Base-by-base conservation (phyloP, 2,113 vertebrate species). In the Calidris pugnax region DNA sequence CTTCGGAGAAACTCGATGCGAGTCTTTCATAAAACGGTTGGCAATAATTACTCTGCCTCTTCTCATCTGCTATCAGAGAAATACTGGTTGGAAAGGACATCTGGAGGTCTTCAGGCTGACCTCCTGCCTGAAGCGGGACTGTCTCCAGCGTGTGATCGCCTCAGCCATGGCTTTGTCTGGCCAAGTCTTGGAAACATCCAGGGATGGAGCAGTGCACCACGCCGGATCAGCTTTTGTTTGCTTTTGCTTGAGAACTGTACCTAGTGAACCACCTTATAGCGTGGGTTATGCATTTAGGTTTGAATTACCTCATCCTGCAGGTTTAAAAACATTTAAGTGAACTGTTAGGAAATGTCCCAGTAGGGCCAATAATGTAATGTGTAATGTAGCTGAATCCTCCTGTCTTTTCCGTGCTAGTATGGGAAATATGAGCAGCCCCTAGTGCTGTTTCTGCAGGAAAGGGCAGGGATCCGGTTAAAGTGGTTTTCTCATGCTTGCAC, bases 241-340 rank as follows among this genome's bases (percentile, higher is more conserved):
- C 80, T 75, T 87, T 95, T 77, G 22, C 72, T 86, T 83, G 67
- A 28, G 69, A 53, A 32, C 7, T 51, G 8, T 89, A 91, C 89
- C 66, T 66, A 66, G 81, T 43, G 84, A 87, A 18, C 69, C 69
- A 50, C 77, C 87, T 84, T 53, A 4, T 6, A 32, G 62, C 17
- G 35, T 53, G 77, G 35, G 48, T 37, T 85, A 24, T 43, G 69
- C 66, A 14, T 87, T 81, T 85, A 64, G 53, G 51, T 64, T 91
- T 89, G 81, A 64, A 93, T 96, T 88, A 96, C 84, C 77, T 97
- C 94, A 95, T 89, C 45, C 66, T 89, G 77, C 84, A 91, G 89
- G 81, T 85, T 89, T 94, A 56, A 85, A 87, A 94, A 93, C 69
- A 60, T 68, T 68, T 15, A 30, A 96, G 77, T 67, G 86, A 92